These are phyloP conservation scores for Egretta garzetta DNA, from an alignment of 2,113 vertebrate species.

Conservation along the genomic window DNA sequence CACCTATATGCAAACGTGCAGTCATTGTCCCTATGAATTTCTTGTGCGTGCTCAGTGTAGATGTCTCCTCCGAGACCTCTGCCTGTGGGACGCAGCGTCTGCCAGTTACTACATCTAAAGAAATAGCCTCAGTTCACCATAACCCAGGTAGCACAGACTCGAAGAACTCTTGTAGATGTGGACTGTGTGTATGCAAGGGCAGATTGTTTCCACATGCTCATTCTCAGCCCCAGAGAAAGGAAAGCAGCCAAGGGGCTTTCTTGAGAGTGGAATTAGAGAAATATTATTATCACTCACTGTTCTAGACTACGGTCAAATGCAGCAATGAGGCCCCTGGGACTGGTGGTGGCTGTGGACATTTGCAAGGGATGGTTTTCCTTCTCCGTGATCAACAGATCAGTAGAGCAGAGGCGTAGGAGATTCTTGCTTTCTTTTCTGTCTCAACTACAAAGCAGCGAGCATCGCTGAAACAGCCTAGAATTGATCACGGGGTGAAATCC, in stretches of 20 bases:
- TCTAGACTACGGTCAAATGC: not conserved
- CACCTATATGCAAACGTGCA: fast-evolving
- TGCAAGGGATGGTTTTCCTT: not conserved
- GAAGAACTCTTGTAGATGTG: not conserved
- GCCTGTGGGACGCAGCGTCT: not conserved
- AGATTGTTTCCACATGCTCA: not conserved
- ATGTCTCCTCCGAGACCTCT: not conserved
- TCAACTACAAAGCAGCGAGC: not conserved
- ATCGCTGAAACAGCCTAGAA: not conserved
- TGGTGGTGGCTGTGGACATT: not conserved
- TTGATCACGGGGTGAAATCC: not conserved
- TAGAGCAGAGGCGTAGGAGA: not conserved
- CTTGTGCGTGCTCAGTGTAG: fast-evolving
- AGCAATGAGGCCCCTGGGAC: not conserved
- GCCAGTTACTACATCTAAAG: not conserved
- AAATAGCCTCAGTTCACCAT: not conserved
- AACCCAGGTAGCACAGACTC: not conserved
- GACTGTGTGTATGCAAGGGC: not conserved
- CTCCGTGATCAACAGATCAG: not conserved
- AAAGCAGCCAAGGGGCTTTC: not conserved
- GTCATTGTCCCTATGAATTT: not conserved
- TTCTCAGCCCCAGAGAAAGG: not conserved
- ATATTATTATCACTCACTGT: not conserved
- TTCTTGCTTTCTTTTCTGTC: not conserved
- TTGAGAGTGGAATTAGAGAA: not conserved